These are phyloP conservation scores for Thunnus maccoyii DNA, from an alignment of 2,113 vertebrate species.

Conservation along the genomic window DNA sequence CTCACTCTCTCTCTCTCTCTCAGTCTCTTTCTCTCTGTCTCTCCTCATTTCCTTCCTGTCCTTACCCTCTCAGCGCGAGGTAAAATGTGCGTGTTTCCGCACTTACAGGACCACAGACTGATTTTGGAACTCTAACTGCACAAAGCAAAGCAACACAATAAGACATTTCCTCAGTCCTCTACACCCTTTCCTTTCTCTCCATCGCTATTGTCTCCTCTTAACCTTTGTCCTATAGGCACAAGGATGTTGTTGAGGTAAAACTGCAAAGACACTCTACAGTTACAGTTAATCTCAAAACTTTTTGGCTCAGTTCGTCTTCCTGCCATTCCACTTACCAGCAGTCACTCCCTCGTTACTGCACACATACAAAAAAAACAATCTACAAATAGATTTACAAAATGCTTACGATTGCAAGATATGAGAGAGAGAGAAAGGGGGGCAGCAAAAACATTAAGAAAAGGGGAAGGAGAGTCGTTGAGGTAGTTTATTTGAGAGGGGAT, in stretches of 20 bases:
- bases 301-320: conserved; percentile 33
- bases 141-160: conserved; percentile 44
- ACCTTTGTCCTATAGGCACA: conserved; percentile 14
- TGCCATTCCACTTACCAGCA: background rate
- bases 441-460: conserved; percentile 50
- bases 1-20: conserved; percentile 17
- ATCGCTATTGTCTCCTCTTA: conserved; percentile 60
- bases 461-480: conserved; percentile 43
- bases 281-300: background rate
- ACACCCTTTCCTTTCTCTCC: conserved; percentile 57
- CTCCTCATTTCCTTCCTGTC: conserved; percentile 68
- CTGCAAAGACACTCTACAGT: background rate
- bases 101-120: conserved; percentile 6
- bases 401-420: conserved; percentile 50
- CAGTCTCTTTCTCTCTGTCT: conserved; percentile 19
- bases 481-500: conserved; percentile 56
- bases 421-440: conserved; percentile 23
- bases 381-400: conserved; percentile 49
- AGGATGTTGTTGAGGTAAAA: background rate
- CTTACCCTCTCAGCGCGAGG: conserved; percentile 9
- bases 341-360: background rate
- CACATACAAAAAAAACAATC: conserved; percentile 17
- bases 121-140: conserved; percentile 26
- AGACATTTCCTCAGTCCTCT: conserved; percentile 54
- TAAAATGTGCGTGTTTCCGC: conserved; percentile 48